Evolutionary conservation across 2,888 invertebrate species (phyloP).

Genomic region (Monoplex corrugatus): DNA sequence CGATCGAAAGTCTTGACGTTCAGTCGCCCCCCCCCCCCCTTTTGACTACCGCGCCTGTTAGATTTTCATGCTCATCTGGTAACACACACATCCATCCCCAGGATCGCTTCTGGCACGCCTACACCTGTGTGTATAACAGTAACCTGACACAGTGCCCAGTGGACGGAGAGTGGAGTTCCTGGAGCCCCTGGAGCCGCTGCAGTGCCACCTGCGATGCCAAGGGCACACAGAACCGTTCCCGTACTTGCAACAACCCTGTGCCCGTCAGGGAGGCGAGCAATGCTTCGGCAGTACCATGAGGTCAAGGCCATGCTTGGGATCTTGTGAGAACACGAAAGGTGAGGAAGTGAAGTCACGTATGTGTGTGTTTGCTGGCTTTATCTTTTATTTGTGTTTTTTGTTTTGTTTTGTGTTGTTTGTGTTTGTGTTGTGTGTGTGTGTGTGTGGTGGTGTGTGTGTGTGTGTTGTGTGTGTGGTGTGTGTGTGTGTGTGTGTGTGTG

Average conservation of each 20-base stretch:
- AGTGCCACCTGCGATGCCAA: conserved; percentile 57
- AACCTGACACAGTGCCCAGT: conserved; percentile 56
- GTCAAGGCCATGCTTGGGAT: conserved; percentile 51
- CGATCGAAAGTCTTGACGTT: too few species aligned
- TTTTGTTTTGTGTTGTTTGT: neutral
- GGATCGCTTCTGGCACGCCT: conserved; percentile 62
- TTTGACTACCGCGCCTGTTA: too few species aligned
- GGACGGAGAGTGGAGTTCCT: conserved; percentile 62
- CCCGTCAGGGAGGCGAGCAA: conserved; percentile 54
- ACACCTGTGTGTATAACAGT: conserved; percentile 55
- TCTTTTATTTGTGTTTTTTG: too few species aligned
- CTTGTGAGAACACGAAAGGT: conserved; percentile 19
- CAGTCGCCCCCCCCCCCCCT: neutral
- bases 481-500: too few species aligned
- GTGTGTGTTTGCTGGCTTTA: neutral
- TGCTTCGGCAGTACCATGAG: conserved; percentile 48
- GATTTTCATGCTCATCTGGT: too few species aligned
- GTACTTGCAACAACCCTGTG: conserved; percentile 61
- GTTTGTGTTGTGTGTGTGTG: too few species aligned
- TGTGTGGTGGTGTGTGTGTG: too few species aligned
- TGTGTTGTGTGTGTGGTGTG: too few species aligned
- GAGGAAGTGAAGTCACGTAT: neutral
- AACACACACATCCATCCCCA: conserved; percentile 17
- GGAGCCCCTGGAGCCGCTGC: conserved; percentile 61
- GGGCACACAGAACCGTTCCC: conserved; percentile 51